phyloP scores from a whole-genome alignment of 2,797 vertebrate genomes.

The Australoheros facetus region DNA sequence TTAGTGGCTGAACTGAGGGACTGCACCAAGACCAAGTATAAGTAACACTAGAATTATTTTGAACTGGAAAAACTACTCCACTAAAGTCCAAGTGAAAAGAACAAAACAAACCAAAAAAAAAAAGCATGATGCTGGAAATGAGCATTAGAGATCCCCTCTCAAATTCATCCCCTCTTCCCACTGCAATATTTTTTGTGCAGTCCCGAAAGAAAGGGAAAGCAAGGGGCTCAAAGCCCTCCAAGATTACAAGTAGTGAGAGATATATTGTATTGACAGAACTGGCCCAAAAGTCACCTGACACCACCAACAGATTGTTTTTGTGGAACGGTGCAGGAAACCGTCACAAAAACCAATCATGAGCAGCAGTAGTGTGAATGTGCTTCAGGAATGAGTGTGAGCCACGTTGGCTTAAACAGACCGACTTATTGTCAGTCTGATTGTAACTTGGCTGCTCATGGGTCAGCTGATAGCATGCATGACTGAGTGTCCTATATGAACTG shows the following conservation, averaged over 20 bases:
- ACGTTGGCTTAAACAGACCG: slow-evolving; percentile 38
- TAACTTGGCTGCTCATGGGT: slow-evolving; percentile 51
- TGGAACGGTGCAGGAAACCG: slow-evolving; percentile 12
- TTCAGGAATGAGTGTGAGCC: slow-evolving; percentile 41
- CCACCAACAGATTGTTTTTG: neutral
- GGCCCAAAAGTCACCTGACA: neutral
- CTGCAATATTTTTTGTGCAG: neutral
- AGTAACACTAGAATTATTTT: neutral
- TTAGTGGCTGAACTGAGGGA: neutral
- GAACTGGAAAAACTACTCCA: neutral
- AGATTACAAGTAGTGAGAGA: neutral
- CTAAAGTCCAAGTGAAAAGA: neutral
- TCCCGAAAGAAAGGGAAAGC: neutral
- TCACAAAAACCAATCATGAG: slow-evolving; percentile 24
- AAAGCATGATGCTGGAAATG: neutral
- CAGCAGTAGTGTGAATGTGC: slow-evolving; percentile 33
- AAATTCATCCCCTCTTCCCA: neutral
- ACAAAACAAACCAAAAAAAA: too few species aligned
- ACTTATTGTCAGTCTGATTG: slow-evolving; percentile 61
- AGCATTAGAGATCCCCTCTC: neutral
- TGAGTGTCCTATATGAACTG: slow-evolving; percentile 52
- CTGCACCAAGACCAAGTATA: too few species aligned
- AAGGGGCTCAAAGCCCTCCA: neutral
- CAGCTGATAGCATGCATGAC: slow-evolving; percentile 67
- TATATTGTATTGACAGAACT: slow-evolving; percentile 6